phyloP scores from a whole-genome alignment of 2,113 vertebrate species.

The Tetraodon nigroviridis region DNA sequence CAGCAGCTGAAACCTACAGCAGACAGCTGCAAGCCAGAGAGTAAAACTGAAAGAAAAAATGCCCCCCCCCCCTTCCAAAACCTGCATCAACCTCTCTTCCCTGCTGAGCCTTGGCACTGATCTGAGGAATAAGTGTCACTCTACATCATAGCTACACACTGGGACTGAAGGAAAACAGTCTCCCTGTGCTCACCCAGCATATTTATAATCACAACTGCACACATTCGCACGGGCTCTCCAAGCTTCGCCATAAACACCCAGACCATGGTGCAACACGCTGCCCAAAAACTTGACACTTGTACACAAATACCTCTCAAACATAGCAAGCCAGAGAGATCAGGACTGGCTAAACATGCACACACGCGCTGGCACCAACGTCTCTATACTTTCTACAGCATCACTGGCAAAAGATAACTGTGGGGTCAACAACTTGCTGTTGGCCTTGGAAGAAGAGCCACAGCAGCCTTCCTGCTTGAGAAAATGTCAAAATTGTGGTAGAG shows the following conservation, averaged over 20 bases:
- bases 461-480: too few species aligned
- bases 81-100: conserved; percentile 13
- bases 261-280: conserved; percentile 23
- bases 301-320: conserved; percentile 20
- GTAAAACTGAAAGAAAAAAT: conserved; percentile 20
- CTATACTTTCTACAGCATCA: too few species aligned
- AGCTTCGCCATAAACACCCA: conserved; percentile 9
- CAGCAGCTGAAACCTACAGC: neutral
- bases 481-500: too few species aligned
- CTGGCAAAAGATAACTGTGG: too few species aligned
- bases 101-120: conserved; percentile 56
- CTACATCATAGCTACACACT: conserved; percentile 41
- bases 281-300: conserved; percentile 21
- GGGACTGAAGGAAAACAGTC: conserved; percentile 37
- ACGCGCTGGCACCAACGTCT: conserved; percentile 9
- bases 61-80: neutral
- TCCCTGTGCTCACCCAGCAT: conserved; percentile 29
- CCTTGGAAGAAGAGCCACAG: too few species aligned
- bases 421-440: too few species aligned
- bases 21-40: conserved; percentile 20
- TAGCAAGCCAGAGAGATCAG: conserved; percentile 2
- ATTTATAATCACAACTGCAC: conserved; percentile 35
- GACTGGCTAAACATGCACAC: conserved; percentile 7
- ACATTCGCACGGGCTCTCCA: conserved; percentile 1
- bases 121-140: conserved; percentile 45